phyloP scores from a whole-genome alignment of 2,113 vertebrate genomes.

The Leptodactylus fuscus region DNA sequence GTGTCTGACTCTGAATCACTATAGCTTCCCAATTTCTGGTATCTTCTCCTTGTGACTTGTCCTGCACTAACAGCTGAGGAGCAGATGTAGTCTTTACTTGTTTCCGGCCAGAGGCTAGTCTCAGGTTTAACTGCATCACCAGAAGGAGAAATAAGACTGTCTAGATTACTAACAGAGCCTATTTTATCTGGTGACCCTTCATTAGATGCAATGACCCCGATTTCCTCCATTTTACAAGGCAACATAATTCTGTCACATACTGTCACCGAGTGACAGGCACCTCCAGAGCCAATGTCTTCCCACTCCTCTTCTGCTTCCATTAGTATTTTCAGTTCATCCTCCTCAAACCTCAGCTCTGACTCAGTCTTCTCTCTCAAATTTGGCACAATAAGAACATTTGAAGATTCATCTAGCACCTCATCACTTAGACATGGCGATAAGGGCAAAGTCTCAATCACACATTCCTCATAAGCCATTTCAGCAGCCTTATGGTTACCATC shows the following conservation, averaged over 20 bases:
- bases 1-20: slow-evolving; percentile 82
- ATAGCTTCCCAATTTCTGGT: slow-evolving; percentile 35
- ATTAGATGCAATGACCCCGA: slow-evolving; percentile 56
- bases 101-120: slow-evolving; percentile 55
- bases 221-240: slow-evolving; percentile 72
- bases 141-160: slow-evolving; percentile 48
- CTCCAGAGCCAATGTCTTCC: slow-evolving; percentile 80
- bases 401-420: slow-evolving; percentile 81
- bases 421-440: slow-evolving; percentile 92
- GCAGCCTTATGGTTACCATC: slow-evolving; percentile 75
- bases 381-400: slow-evolving; percentile 77
- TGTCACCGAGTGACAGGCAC: slow-evolving; percentile 75
- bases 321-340: slow-evolving; percentile 90
- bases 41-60: background rate
- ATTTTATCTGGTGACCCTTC: slow-evolving; percentile 5
- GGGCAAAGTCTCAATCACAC: slow-evolving; percentile 75
- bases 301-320: slow-evolving; percentile 81
- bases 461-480: slow-evolving; percentile 71
- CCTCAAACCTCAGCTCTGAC: slow-evolving; percentile 95
- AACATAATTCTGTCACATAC: slow-evolving; percentile 69
- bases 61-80: background rate
- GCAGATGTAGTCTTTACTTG: slow-evolving; percentile 21
- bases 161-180: slow-evolving; percentile 53
- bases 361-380: slow-evolving; percentile 88
- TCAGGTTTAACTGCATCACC: slow-evolving; percentile 54